Conservation (phyloP, 2,797 vertebrate species). For the Lepus townsendii region DNA sequence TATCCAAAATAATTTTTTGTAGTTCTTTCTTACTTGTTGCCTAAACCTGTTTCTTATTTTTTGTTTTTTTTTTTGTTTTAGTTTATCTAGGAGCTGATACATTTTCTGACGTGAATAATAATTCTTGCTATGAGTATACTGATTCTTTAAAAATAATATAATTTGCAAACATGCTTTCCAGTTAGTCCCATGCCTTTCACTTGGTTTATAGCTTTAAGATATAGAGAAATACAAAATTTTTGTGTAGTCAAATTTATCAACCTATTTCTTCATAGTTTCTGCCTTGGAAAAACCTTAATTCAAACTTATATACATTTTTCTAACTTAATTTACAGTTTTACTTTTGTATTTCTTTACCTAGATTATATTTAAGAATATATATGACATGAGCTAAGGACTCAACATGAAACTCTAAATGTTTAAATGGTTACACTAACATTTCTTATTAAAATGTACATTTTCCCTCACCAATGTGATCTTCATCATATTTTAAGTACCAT, state of each 20-base stretch:
- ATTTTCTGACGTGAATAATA: conserved; percentile 33
- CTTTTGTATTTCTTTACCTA: conserved; percentile 26
- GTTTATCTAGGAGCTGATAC: background rate
- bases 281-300: conserved; percentile 5
- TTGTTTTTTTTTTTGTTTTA: background rate
- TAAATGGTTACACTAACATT: background rate
- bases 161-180: conserved; percentile 26
- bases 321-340: conserved; percentile 32
- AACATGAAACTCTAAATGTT: background rate
- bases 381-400: background rate
- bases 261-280: conserved; percentile 41
- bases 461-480: background rate
- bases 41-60: too few relatives aligned
- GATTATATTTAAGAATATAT: background rate
- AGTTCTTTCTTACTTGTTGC: conserved; percentile 5
- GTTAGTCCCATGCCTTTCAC: conserved; percentile 8
- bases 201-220: conserved; percentile 29
- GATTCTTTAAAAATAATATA: conserved; percentile 18
- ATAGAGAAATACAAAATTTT: conserved; percentile 36
- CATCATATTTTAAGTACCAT: background rate
- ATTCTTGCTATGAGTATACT: background rate
- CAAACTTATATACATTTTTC: background rate
- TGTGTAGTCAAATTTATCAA: conserved; percentile 4
- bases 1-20: background rate
- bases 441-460: conserved; percentile 14